Evolutionary conservation across 1,140 invertebrate genomes (phyloP), one percentile per base, ranked within the genome.

Genomic region (Rhynchophorus ferrugineus): DNA sequence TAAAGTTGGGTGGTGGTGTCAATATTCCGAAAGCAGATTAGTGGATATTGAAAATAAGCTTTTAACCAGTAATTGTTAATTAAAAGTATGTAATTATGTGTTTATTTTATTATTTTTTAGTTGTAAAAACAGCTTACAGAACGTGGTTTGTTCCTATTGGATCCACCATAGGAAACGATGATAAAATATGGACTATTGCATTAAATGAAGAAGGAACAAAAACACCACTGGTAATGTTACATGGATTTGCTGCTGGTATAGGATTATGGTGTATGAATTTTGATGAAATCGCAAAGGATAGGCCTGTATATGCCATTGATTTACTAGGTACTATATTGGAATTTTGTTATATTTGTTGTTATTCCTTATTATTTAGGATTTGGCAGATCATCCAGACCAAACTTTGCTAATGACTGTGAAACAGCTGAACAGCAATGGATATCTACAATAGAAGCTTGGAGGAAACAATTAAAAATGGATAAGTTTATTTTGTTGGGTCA

Each of bases 301-400:
- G 94, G 56, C 88, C 91, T 1, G 85, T 98, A 0, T 95, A 97
- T 74, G 92, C 93, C 1, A 86, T 98, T 61, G 95, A 98, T 73
- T 70, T 97, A 51, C 72, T 97, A 48, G 91, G 86, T 87, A 70
- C 71, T 55, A 35, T 33, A 9, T 11, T 16, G 14, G 7, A 24
- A 24, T 33, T 36, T 11, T 24, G 33, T 36, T 33, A 34, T 22
- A 13, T 11, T 13, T 21, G 5, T 13, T 13, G n/a, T n/a, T n/a
- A n/a, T n/a, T n/a, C n/a, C n/a, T 35, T 17, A 46, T 39, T 46
- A 61, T 21, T 51, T 24, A 87, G 88, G 95, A 37, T 98, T 98
- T 75, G 95, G 91, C 0, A 80, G 89, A 57, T 97, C 93, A 63
- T 92, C 90, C 21, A 77, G 95, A 34, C 90, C 93, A 5, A 70